Evolutionary conservation across 2,113 vertebrate genomes (phyloP), one percentile per base, ranked within the genome.

Genomic region (Hyaena hyaena): DNA sequence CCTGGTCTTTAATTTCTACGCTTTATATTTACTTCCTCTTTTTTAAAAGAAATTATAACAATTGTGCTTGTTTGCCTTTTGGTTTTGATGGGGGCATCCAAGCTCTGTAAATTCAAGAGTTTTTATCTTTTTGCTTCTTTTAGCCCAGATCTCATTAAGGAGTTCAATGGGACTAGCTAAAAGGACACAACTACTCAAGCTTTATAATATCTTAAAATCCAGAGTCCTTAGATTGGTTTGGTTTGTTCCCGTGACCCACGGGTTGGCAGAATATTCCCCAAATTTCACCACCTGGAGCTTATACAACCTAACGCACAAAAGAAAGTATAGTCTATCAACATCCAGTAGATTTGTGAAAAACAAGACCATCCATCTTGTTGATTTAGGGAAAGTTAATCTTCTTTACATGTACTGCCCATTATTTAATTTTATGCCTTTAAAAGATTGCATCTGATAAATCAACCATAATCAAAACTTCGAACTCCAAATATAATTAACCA

Each of bases 401-500:
- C 76, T 68, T 84, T 93, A 90, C 88, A 71, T 92, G 24, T 9
- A n/a, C 26, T 63, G 66, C 45, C 79, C 92, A 95, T 94, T 89
- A 95, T 96, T 98, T 97, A 98, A 97, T 93, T 93, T 89, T 85
- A 94, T 95, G 66, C 73, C 91, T 94, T 95, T 97, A 69, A 97
- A 82, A 95, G 69, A 97, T 97, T 97, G 93, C 85, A 89, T 86
- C 79, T 96, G 88, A 97, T 96, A 93, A 97, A 96, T 97, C 88
- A 97, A 63, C 45, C 61, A 93, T 92, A 95, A 95, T 96, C 82
- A 97, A 97, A 96, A 96, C 84, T 93, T 87, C 93, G 91, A 97
- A 93, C 77, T 97, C 95, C 83, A 96, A 96, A 96, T 95, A 93
- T 95, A 97, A 97, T 98, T 97, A 98, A 79, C 82, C 88, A 97